phyloP scores from a whole-genome alignment of 2,113 vertebrate species.

The Saccopteryx leptura region DNA sequence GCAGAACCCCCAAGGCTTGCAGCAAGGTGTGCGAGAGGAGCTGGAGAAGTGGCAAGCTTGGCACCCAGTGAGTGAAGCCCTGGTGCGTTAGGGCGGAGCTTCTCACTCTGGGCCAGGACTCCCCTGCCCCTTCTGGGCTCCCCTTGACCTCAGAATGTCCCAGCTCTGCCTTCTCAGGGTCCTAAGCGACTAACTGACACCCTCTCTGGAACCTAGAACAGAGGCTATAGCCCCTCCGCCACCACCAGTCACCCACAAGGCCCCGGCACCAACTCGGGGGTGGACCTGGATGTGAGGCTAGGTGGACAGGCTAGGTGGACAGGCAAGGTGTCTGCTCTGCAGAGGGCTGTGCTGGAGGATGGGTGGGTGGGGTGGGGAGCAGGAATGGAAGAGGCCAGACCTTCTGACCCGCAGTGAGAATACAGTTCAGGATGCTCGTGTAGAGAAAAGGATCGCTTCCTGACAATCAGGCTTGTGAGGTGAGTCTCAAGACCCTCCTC shows the following conservation, averaged over 20 bases:
- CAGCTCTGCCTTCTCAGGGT: background rate
- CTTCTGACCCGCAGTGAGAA: background rate
- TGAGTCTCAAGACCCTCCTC: background rate
- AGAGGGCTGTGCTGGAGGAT: background rate
- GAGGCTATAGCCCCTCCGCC: background rate
- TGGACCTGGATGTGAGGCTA: background rate
- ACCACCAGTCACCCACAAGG: too few species aligned
- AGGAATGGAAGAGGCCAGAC: background rate
- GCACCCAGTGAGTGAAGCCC: background rate
- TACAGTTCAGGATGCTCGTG: background rate
- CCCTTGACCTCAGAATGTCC: background rate
- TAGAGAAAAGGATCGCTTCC: background rate
- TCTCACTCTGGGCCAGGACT: background rate
- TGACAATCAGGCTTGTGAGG: background rate
- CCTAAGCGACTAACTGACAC: background rate
- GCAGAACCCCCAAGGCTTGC: background rate
- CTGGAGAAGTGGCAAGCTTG: background rate
- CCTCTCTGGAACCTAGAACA: background rate
- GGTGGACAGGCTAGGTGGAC: fast-evolving
- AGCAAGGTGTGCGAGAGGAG: background rate
- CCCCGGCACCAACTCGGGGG: background rate
- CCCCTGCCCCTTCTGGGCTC: background rate
- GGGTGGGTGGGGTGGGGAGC: background rate
- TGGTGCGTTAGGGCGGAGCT: fast-evolving
- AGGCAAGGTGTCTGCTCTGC: background rate